A percentile compares a stretch with the other conserved stretches of the same genome.
Evolutionary conservation across 2,888 invertebrate genomes (phyloP).

Genomic region (Synanthedon vespiformis): DNA sequence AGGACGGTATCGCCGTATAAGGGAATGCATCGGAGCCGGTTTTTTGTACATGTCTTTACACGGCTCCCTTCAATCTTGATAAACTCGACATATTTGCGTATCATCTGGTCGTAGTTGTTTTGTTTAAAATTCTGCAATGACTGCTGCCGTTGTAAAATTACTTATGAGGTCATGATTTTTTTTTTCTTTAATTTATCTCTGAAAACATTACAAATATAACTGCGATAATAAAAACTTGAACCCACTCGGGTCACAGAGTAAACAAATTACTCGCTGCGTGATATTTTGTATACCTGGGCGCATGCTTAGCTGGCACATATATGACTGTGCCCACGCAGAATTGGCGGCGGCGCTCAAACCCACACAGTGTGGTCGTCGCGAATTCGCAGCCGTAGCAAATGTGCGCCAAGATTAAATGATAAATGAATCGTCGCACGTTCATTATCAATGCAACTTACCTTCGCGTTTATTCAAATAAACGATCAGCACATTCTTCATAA

Average conservation of each 20-base stretch:
- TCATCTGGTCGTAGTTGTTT: slow-evolving; percentile 17
- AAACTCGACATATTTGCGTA: slow-evolving; percentile 44
- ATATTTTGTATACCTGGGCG: background rate
- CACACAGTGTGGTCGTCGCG: slow-evolving; percentile 9
- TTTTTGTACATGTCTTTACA: slow-evolving; percentile 41
- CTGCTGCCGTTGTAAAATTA: background rate
- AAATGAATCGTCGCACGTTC: slow-evolving; percentile 17
- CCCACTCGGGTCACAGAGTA: background rate
- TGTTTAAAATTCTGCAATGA: background rate
- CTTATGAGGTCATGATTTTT: too few species aligned
- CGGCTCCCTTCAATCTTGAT: slow-evolving; percentile 54
- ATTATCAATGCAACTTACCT: slow-evolving; percentile 14
- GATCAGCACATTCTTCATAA: background rate
- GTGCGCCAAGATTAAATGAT: slow-evolving; percentile 10
- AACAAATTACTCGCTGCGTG: background rate
- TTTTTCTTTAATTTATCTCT: background rate
- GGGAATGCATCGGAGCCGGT: slow-evolving; percentile 40
- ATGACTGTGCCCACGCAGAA: slow-evolving; percentile 13
- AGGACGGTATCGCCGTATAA: slow-evolving; percentile 46
- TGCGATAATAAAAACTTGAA: background rate
- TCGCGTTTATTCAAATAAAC: background rate
- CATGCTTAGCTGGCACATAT: slow-evolving; percentile 9
- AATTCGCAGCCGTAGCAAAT: slow-evolving; percentile 7
- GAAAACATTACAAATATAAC: background rate
- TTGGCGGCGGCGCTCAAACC: slow-evolving; percentile 16